Evolutionary conservation across 2,888 invertebrate genomes (phyloP).

Genomic region (Pharmacophagus antenor): DNA sequence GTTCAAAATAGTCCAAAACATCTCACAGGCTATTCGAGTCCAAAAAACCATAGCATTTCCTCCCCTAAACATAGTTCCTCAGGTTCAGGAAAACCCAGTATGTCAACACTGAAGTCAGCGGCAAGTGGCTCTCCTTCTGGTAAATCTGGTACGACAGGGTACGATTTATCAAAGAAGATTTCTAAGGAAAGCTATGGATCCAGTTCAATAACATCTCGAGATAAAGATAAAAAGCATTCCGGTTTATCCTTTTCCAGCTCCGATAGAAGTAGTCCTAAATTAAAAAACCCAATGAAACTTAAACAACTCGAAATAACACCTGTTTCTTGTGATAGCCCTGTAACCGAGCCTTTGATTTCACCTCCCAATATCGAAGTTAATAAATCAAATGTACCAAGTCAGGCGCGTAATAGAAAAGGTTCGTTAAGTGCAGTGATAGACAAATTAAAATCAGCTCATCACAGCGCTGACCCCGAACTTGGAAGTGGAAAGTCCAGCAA

Average conservation of each 20-base stretch:
- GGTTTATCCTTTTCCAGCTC: conserved; percentile 75
- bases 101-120: conserved; percentile 92
- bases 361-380: conserved; percentile 81
- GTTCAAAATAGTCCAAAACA: conserved; percentile 89
- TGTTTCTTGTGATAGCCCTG: conserved; percentile 73
- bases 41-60: conserved; percentile 88
- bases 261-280: conserved; percentile 83
- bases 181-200: conserved; percentile 72
- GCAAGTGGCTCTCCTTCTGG: conserved; percentile 85
- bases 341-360: conserved; percentile 69
- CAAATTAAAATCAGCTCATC: conserved; percentile 89
- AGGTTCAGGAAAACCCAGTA: conserved; percentile 91
- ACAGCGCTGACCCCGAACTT: conserved; percentile 77
- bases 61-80: conserved; percentile 89
- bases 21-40: conserved; percentile 85
- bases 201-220: conserved; percentile 65
- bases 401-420: conserved; percentile 85
- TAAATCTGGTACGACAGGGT: conserved; percentile 79
- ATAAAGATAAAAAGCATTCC: conserved; percentile 80
- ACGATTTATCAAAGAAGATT: conserved; percentile 79
- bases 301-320: conserved; percentile 84
- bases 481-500: conserved; percentile 69
- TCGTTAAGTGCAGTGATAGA: conserved; percentile 93
- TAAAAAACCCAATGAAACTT: conserved; percentile 85
- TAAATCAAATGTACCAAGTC: conserved; percentile 81